Evolutionary conservation across 2,888 invertebrate genomes (phyloP).

Genomic region (Limnephilus lunatus): DNA sequence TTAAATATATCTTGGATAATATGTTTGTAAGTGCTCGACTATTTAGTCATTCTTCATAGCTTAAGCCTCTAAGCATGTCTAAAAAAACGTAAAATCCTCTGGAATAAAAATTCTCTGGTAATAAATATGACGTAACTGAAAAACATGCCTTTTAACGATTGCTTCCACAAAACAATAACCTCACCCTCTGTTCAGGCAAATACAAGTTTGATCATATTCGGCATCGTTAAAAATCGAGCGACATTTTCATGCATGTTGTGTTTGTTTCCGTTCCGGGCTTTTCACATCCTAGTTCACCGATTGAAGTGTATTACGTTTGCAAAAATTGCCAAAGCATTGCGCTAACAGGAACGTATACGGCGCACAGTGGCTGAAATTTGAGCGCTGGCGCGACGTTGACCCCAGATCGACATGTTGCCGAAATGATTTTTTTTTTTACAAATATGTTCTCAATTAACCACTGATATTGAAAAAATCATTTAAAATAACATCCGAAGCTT

Average conservation of each 20-base stretch:
- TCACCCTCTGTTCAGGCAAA: not conserved
- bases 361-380: no score
- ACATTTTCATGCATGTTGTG: slow-evolving; percentile 32
- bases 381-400: no score
- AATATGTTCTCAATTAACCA: no score
- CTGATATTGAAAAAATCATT: no score
- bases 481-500: no score
- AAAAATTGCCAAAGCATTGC: slow-evolving; percentile 34
- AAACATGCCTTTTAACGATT: not conserved
- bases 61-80: no score
- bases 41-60: no score
- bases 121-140: not conserved
- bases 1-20: no score
- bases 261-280: slow-evolving; percentile 16
- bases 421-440: no score
- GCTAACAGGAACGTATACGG: not conserved
- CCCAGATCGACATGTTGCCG: no score
- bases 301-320: slow-evolving; percentile 49
- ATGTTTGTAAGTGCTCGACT: no score
- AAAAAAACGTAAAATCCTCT: no score
- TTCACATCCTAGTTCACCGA: not conserved
- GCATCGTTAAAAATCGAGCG: slow-evolving; percentile 24
- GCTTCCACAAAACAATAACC: not conserved
- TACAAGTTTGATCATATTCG: not conserved
- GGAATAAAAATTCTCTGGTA: not conserved